phyloP scores from a whole-genome alignment of 2,888 invertebrate genomes.

The Colostygia pectinataria region DNA sequence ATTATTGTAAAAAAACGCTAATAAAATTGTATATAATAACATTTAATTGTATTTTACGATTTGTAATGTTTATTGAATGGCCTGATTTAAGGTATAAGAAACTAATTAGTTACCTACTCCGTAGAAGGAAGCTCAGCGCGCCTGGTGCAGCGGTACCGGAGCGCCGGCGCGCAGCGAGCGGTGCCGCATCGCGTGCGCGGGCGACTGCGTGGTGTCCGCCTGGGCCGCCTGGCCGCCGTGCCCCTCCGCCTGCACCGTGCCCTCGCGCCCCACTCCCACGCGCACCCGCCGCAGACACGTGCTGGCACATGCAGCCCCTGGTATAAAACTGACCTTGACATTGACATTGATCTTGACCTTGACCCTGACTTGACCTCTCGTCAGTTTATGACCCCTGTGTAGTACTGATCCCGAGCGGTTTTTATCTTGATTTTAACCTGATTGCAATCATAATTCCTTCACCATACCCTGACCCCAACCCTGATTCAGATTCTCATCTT shows the following conservation, averaged over 20 bases:
- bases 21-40: too few relatives aligned
- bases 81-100: too few relatives aligned
- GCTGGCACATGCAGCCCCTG: constrained; percentile 43
- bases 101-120: too few relatives aligned
- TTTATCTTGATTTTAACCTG: too few relatives aligned
- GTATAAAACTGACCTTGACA: constrained; percentile 13
- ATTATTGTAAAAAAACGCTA: too few relatives aligned
- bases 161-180: constrained; percentile 77
- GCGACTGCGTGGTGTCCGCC: constrained; percentile 86
- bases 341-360: neutral
- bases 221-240: constrained; percentile 85
- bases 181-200: constrained; percentile 85
- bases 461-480: too few relatives aligned
- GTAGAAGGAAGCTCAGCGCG: constrained; percentile 78
- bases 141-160: constrained; percentile 75
- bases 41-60: too few relatives aligned
- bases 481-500: too few relatives aligned
- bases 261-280: constrained; percentile 55
- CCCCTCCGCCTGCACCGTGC: constrained; percentile 64
- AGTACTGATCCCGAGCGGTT: too few relatives aligned
- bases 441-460: neutral
- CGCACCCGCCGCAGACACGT: constrained; percentile 59
- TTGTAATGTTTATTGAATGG: too few relatives aligned
- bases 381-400: too few relatives aligned
- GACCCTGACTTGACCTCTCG: too few relatives aligned